Evolutionary conservation across 2,888 invertebrate genomes (phyloP).

Genomic region (Nemotelus nigrinus): DNA sequence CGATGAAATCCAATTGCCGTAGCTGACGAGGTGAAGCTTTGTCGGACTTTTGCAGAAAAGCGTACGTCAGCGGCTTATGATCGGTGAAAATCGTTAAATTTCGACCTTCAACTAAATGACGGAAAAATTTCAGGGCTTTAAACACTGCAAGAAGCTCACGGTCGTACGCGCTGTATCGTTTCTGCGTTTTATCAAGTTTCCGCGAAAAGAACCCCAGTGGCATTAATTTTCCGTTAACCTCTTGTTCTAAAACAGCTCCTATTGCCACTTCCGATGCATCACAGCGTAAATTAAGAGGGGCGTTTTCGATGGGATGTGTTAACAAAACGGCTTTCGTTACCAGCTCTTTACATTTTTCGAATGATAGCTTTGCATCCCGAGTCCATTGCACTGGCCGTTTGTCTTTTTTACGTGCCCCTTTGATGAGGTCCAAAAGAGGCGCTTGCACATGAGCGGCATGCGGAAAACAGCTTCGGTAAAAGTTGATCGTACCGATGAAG

Average conservation of each 20-base stretch:
- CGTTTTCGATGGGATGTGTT: constrained; percentile 33
- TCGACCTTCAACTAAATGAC: constrained; percentile 41
- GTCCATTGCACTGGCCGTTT: constrained; percentile 51
- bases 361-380: constrained; percentile 47
- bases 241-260: constrained; percentile 36
- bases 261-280: constrained; percentile 42
- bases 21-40: constrained; percentile 45
- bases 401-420: constrained; percentile 50
- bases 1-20: constrained; percentile 15
- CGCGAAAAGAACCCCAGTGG: constrained; percentile 27
- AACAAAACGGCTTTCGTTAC: constrained; percentile 38
- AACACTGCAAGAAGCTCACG: constrained; percentile 36
- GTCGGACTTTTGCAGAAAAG: constrained; percentile 34
- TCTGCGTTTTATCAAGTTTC: constrained; percentile 17
- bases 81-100: constrained; percentile 20
- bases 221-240: constrained; percentile 17
- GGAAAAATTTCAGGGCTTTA: constrained; percentile 43
- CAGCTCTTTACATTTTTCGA: constrained; percentile 45
- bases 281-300: constrained; percentile 36
- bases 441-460: constrained; percentile 51
- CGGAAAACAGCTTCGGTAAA: constrained; percentile 43
- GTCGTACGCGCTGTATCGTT: constrained; percentile 14
- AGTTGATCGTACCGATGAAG: constrained; percentile 44
- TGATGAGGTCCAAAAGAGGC: constrained; percentile 39
- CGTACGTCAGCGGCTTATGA: constrained; percentile 2